These are phyloP conservation scores for Distichodus sexfasciatus DNA, from an alignment of 2,797 vertebrate genomes.

Conservation along the genomic window DNA sequence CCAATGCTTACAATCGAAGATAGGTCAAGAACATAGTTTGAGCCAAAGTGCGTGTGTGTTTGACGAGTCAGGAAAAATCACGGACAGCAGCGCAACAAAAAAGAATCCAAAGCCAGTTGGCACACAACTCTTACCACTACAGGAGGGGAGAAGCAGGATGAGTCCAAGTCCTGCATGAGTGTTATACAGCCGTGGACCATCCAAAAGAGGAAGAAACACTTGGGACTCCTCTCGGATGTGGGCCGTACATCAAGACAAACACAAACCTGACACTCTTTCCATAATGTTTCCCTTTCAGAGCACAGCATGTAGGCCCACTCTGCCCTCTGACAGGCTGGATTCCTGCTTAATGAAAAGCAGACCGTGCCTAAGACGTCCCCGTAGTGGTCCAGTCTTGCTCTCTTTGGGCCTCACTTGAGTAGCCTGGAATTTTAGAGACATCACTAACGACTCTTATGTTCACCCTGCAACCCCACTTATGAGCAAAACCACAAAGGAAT, in stretches of 20 bases:
- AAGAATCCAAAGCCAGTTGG: not conserved
- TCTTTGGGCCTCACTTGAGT: not conserved
- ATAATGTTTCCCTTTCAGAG: slow-evolving; percentile 32
- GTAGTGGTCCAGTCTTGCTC: not conserved
- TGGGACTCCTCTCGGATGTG: not conserved
- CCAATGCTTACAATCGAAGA: slow-evolving; percentile 6
- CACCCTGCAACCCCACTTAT: too few species aligned
- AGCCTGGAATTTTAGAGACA: not conserved
- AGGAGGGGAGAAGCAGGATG: not conserved
- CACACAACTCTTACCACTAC: slow-evolving; percentile 19
- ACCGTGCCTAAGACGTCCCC: slow-evolving; percentile 27
- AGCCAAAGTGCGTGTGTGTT: slow-evolving; percentile 15
- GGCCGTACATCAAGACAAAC: slow-evolving; percentile 21
- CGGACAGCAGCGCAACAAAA: slow-evolving; percentile 1
- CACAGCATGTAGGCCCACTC: slow-evolving; percentile 9
- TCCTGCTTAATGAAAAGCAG: slow-evolving; percentile 51
- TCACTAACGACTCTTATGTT: not conserved
- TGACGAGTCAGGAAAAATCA: slow-evolving; percentile 9
- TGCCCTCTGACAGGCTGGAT: slow-evolving; percentile 38
- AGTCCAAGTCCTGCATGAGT: slow-evolving; percentile 1
- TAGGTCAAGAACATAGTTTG: not conserved
- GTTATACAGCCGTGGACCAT: not conserved
- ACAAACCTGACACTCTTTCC: slow-evolving; percentile 42
- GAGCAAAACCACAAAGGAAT: too few species aligned
- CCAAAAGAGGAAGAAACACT: not conserved